Evolutionary conservation across 2,888 invertebrate species (phyloP).

Genomic region (Anagyrus pseudococci): DNA sequence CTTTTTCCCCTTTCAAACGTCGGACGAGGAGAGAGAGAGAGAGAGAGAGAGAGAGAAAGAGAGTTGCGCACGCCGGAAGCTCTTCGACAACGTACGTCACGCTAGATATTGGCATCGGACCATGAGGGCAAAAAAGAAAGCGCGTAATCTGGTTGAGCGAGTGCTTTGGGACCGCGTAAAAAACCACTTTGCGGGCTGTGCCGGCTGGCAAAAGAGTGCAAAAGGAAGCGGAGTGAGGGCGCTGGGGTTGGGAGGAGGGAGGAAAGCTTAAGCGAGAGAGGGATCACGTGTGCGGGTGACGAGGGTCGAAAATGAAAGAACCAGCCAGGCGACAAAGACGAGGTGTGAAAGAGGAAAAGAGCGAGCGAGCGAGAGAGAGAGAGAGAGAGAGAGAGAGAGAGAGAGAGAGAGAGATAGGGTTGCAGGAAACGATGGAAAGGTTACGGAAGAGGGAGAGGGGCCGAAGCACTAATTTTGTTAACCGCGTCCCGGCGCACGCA

Average conservation of each 20-base stretch:
- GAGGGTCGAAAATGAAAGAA: conserved; percentile 26
- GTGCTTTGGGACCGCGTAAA: conserved; percentile 28
- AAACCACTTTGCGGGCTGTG: conserved; percentile 32
- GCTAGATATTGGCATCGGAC: conserved; percentile 14
- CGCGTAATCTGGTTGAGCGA: neutral
- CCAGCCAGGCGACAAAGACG: conserved; percentile 24
- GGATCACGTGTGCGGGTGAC: neutral
- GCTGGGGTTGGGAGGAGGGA: neutral
- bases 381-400: neutral
- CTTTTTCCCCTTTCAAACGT: no score
- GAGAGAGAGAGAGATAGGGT: conserved; percentile 8
- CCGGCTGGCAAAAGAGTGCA: neutral
- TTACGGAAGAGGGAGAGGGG: no score
- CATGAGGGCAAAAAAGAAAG: neutral
- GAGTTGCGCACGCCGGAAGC: conserved; percentile 9
- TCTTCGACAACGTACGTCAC: conserved; percentile 29
- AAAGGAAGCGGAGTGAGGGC: neutral
- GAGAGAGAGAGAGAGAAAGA: no score
- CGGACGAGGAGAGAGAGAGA: no score
- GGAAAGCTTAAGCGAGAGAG: neutral
- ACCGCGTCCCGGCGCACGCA: conserved; percentile 12
- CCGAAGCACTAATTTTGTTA: conserved; percentile 30
- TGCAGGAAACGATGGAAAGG: no score
- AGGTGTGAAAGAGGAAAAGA: conserved; percentile 34
- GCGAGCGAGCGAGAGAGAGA: conserved; percentile 2